Evolutionary conservation across 2,797 vertebrate genomes (phyloP), one percentile per base, ranked within the genome.

Genomic region (Micrastur ruficollis): DNA sequence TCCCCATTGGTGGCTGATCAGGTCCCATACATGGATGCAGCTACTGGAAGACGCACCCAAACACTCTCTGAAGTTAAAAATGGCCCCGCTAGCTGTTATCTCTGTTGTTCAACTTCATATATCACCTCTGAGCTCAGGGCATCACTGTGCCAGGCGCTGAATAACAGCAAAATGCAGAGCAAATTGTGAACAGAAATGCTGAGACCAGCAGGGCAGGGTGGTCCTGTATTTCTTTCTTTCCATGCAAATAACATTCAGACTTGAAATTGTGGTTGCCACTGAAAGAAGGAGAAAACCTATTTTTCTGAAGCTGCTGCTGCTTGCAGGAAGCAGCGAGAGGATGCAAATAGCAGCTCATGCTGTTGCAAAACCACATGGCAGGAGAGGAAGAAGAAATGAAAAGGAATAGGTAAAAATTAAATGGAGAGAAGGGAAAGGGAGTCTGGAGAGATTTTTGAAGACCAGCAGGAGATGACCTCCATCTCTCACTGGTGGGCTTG

Each of bases 1-100:
- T 53, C 65, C 34, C 15, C 8, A 23, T 23, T 20, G 38, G 22
- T 18, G 29, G 21, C 27, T 0, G 0, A 4, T 0, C 20, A 11
- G 32, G 50, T 32, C 34, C 49, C 58, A 23, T 25, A 29, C 18
- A 47, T 11, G 16, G 67, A 68, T 25, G 32, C 11, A 74, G 26
- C 40, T 38, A 8, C 56, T 53, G 1, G 2, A 89, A 22, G 26
- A n/a, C 22, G n/a, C 29, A 67, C 23, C 22, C 16, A 29, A 81
- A 81, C 36, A 2, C 44, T 68, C 62, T 47, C 55, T 79, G 49
- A 72, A 61, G 34, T 46, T 52, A 52, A 61, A 81, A 93, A 42
- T 32, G 52, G 11, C 23, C 25, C 47, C 84, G 14, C 21, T 32
- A 7, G 8, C 34, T 70, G 25, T 40, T 65, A 9, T 2, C 7